Percentiles rank a stretch among this genome's conserved stretches.
These are phyloP conservation scores for Lasioglossum zephyrum DNA, from an alignment of 2,888 invertebrate species.

Conservation along the genomic window DNA sequence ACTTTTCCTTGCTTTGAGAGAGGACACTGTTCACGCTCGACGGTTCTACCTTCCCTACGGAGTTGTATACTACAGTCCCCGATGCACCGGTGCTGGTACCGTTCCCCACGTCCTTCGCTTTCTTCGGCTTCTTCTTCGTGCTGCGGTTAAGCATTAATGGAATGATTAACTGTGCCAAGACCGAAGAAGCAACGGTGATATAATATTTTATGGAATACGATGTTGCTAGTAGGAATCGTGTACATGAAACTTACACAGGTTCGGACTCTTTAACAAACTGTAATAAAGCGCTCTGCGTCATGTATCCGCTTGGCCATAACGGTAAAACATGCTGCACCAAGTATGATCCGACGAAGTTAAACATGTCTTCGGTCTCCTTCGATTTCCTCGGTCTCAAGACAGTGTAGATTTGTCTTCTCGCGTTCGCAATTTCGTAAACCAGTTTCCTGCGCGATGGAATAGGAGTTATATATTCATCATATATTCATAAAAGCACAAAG, in stretches of 20 bases:
- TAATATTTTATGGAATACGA: not conserved
- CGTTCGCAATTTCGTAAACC: conserved; percentile 77
- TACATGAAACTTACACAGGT: conserved; percentile 63
- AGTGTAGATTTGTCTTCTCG: conserved; percentile 83
- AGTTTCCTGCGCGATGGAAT: conserved; percentile 73
- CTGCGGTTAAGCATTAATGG: conserved; percentile 20
- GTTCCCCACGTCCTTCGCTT: conserved; percentile 71
- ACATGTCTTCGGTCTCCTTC: conserved; percentile 75
- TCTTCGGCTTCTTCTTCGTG: conserved; percentile 79
- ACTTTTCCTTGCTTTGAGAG: conserved; percentile 63
- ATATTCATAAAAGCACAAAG: too few relatives aligned
- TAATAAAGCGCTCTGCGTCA: conserved; percentile 86
- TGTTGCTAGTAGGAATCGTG: not conserved
- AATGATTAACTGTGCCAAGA: conserved; percentile 3
- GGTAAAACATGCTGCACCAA: conserved; percentile 87
- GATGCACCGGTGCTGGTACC: conserved; percentile 48
- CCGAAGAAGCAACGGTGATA: not conserved
- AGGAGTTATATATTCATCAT: not conserved
- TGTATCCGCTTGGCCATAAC: conserved; percentile 89
- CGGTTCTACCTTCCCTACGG: conserved; percentile 58
- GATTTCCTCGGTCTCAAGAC: conserved; percentile 84
- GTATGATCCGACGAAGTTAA: conserved; percentile 86
- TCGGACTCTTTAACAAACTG: conserved; percentile 62
- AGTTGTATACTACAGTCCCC: conserved; percentile 57
- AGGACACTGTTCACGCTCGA: conserved; percentile 49